phyloP scores from a whole-genome alignment of 2,797 vertebrate genomes.

The Eupleurogrammus muticus region DNA sequence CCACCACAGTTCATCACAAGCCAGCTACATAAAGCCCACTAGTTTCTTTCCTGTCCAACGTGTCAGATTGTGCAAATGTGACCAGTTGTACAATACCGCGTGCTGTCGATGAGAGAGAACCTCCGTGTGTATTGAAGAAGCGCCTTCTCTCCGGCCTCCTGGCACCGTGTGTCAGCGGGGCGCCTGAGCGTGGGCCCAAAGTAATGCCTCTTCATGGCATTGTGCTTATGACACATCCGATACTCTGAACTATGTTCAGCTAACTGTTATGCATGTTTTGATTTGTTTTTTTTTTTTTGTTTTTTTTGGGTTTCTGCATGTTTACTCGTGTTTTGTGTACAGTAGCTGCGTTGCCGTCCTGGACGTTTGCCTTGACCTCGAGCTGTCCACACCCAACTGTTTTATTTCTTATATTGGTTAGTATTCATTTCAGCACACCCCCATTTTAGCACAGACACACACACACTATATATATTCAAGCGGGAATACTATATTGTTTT shows the following conservation, averaged over 20 bases:
- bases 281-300: constrained; percentile 40
- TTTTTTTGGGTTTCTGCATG: constrained; percentile 54
- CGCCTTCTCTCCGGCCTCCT: constrained; percentile 90
- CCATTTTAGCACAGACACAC: neutral
- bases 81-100: constrained; percentile 40
- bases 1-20: constrained; percentile 44
- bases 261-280: constrained; percentile 88
- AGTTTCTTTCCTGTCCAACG: constrained; percentile 57
- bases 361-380: constrained; percentile 8
- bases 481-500: constrained; percentile 1
- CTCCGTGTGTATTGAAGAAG: constrained; percentile 79
- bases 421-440: constrained; percentile 9
- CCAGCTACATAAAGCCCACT: constrained; percentile 58
- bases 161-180: constrained; percentile 93
- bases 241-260: constrained; percentile 99
- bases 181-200: constrained; percentile 90
- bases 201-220: constrained; percentile 98
- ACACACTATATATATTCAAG: no score
- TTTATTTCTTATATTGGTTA: constrained; percentile 14
- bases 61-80: constrained; percentile 52
- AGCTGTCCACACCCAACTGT: constrained; percentile 21
- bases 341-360: constrained; percentile 18
- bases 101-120: constrained; percentile 52
- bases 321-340: constrained; percentile 53
- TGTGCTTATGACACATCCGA: constrained; percentile 95